Conservation (phyloP, 2,888 invertebrate species). For the Hylaea fasciaria region DNA sequence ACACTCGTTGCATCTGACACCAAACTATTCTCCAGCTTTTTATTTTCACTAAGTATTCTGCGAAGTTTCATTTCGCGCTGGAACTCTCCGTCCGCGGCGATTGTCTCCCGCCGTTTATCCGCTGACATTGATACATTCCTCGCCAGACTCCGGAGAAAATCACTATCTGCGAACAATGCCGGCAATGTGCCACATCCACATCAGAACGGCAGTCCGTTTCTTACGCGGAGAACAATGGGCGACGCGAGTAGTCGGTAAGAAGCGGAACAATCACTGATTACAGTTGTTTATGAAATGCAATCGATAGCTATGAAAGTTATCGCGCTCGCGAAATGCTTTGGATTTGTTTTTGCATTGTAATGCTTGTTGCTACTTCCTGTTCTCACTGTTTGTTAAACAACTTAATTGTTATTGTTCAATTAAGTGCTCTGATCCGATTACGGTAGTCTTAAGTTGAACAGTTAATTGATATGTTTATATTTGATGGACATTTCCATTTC, state of each 20-base stretch:
- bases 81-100: constrained; percentile 55
- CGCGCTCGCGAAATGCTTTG: constrained; percentile 50
- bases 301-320: constrained; percentile 67
- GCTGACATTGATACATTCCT: constrained; percentile 69
- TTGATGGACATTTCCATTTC: constrained; percentile 16
- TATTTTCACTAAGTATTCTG: constrained; percentile 71
- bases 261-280: constrained; percentile 78
- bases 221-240: constrained; percentile 68
- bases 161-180: constrained; percentile 61
- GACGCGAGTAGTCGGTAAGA: constrained; percentile 66
- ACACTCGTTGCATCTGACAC: constrained; percentile 79
- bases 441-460: constrained; percentile 23
- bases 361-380: constrained; percentile 44
- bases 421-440: constrained; percentile 26
- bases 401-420: constrained; percentile 28
- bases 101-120: constrained; percentile 59
- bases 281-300: constrained; percentile 77
- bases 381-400: constrained; percentile 45
- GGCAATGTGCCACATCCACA: constrained; percentile 56
- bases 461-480: constrained; percentile 17
- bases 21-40: constrained; percentile 69
- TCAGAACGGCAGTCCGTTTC: constrained; percentile 52
- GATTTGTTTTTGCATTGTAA: constrained; percentile 47
- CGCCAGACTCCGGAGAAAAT: constrained; percentile 50
- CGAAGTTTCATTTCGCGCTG: constrained; percentile 71